A percentile compares a stretch with the other conserved stretches of the same genome.
These are phyloP conservation scores for Tupiocoris notatus DNA, from an alignment of 2,888 invertebrate genomes.

Conservation along the genomic window DNA sequence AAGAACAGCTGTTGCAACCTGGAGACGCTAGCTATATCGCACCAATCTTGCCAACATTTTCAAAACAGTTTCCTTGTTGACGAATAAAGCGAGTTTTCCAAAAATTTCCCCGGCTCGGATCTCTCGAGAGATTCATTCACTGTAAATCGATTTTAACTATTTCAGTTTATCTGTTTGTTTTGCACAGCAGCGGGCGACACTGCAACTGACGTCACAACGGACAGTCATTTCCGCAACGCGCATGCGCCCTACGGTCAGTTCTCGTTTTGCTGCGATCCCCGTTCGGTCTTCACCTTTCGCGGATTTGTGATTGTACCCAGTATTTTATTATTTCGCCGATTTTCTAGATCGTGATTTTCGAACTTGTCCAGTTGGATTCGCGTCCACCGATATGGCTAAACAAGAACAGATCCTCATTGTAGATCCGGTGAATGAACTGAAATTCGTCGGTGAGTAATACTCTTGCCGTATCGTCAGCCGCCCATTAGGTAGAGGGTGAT, in stretches of 20 bases:
- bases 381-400: conserved; percentile 58
- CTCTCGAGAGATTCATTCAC: no score
- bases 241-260: conserved; percentile 31
- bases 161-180: neutral
- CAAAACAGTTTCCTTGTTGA: neutral
- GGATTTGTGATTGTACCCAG: conserved; percentile 31
- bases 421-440: conserved; percentile 84
- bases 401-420: conserved; percentile 79
- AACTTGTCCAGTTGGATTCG: neutral
- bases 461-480: conserved; percentile 20
- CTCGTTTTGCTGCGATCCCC: conserved; percentile 1
- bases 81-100: neutral
- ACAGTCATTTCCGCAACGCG: conserved; percentile 36
- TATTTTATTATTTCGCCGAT: conserved; percentile 26
- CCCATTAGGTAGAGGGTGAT: conserved; percentile 42
- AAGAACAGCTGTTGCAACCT: neutral
- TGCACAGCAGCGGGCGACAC: conserved; percentile 6
- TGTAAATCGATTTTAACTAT: no score
- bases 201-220: conserved; percentile 29
- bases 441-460: conserved; percentile 76
- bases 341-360: conserved; percentile 29
- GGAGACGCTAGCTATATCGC: neutral
- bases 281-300: conserved; percentile 11
- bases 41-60: neutral
- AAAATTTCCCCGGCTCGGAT: neutral